phyloP scores from a whole-genome alignment of 2,888 invertebrate genomes.

The Coenonympha arcania region DNA sequence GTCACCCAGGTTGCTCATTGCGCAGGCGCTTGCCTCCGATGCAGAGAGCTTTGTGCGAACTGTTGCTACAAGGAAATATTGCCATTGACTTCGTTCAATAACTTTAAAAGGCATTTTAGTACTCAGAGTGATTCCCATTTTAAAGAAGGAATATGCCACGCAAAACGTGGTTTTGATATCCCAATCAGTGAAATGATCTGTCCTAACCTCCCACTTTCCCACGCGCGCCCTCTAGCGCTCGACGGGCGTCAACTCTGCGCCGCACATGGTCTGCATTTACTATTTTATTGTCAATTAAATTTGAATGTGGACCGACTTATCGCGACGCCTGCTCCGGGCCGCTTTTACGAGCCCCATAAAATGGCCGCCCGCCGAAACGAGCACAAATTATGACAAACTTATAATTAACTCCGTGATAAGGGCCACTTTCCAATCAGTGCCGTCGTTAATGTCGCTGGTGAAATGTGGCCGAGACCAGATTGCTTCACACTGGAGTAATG shows the following conservation, averaged over 20 bases:
- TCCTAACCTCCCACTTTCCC: background rate
- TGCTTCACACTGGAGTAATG: no score
- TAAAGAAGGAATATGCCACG: no score
- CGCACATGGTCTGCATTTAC: background rate
- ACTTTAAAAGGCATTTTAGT: no score
- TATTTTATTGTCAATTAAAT: conserved; percentile 24
- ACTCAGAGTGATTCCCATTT: no score
- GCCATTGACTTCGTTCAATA: no score
- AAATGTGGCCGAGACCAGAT: no score
- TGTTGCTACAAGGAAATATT: no score
- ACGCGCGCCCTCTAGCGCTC: background rate
- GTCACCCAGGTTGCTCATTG: no score
- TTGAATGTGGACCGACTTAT: conserved; percentile 12
- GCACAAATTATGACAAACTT: conserved; percentile 8
- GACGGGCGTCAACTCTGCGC: background rate
- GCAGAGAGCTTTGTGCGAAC: no score
- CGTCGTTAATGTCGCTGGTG: background rate
- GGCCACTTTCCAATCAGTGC: background rate
- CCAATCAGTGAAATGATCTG: no score
- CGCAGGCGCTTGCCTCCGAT: no score
- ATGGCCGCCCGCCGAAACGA: conserved; percentile 9
- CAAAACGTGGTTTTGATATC: no score
- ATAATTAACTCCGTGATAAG: conserved; percentile 9
- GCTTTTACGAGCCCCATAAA: conserved; percentile 15
- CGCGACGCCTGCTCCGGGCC: conserved; percentile 5